Evolutionary conservation across 2,888 invertebrate genomes (phyloP).

Genomic region (Chrysotoxum bicinctum): DNA sequence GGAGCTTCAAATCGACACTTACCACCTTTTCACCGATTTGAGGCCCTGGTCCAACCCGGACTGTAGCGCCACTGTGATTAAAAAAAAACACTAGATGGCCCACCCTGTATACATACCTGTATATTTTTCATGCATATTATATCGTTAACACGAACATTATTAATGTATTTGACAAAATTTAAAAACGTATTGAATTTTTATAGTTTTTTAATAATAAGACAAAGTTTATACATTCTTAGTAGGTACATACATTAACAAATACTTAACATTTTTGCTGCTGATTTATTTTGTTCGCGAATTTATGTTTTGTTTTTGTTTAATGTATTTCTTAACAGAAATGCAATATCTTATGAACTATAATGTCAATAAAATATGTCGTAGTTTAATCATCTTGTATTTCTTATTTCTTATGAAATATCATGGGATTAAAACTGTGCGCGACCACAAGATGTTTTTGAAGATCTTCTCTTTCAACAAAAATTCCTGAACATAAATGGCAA

Average conservation of each 20-base stretch:
- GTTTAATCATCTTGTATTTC: not conserved
- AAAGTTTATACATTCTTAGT: not conserved
- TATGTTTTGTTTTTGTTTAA: conserved; percentile 5
- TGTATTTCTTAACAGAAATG: conserved; percentile 41
- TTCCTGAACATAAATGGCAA: conserved; percentile 64
- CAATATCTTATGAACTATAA: conserved; percentile 42
- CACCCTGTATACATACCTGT: too few species aligned
- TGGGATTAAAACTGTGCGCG: conserved; percentile 71
- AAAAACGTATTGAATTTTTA: not conserved
- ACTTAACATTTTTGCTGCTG: conserved; percentile 54
- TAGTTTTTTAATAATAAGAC: not conserved
- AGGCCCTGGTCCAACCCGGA: too few species aligned
- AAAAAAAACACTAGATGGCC: too few species aligned
- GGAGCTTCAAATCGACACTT: too few species aligned
- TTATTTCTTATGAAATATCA: conserved; percentile 69
- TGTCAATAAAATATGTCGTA: conserved; percentile 38
- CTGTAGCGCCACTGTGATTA: too few species aligned
- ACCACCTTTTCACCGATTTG: too few species aligned
- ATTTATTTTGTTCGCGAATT: conserved; percentile 6
- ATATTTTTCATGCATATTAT: too few species aligned
- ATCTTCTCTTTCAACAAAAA: conserved; percentile 59
- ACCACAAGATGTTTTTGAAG: conserved; percentile 69
- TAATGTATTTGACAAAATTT: too few species aligned
- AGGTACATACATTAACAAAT: conserved; percentile 61
- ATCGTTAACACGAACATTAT: too few species aligned